Percentiles rank a stretch among this genome's conserved stretches.
Evolutionary conservation across 2,888 invertebrate genomes (phyloP).

Genomic region (Blomia tropicalis): DNA sequence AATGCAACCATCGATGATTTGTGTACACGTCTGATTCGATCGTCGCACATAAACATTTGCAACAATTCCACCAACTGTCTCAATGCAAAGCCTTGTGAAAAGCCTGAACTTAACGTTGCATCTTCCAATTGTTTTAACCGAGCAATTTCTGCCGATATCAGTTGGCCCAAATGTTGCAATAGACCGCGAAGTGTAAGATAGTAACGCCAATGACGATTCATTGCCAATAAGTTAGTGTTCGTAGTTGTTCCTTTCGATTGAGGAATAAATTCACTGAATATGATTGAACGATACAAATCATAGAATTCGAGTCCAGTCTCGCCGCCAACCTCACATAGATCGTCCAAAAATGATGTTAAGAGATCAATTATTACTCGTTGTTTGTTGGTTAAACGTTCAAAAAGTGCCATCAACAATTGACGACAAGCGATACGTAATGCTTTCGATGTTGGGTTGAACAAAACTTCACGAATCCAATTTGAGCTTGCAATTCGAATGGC

Average conservation of each 20-base stretch:
- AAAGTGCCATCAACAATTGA: conserved; percentile 10
- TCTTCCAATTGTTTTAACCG: conserved; percentile 75
- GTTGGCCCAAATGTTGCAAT: conserved; percentile 60
- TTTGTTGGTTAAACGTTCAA: conserved; percentile 6
- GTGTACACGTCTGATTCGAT: conserved; percentile 69
- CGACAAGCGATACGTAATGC: conserved; percentile 47
- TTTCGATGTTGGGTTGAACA: conserved; percentile 78
- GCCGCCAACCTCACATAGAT: conserved; percentile 60
- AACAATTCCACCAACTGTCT: conserved; percentile 75
- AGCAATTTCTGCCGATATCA: conserved; percentile 72
- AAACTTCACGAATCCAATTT: conserved; percentile 74
- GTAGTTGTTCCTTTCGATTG: neutral
- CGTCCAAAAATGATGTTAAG: conserved; percentile 68
- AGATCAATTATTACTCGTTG: conserved; percentile 49
- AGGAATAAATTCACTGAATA: conserved; percentile 34
- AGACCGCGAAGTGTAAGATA: conserved; percentile 76
- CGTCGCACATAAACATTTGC: conserved; percentile 69
- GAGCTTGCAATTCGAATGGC: conserved; percentile 37
- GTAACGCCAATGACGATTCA: conserved; percentile 78
- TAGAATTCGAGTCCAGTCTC: conserved; percentile 84
- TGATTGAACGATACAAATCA: conserved; percentile 63
- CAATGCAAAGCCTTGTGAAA: conserved; percentile 80
- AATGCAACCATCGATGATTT: conserved; percentile 74
- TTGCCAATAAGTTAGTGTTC: conserved; percentile 31
- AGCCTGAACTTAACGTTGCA: conserved; percentile 76